phyloP scores from a whole-genome alignment of 2,888 invertebrate species.

The Spisula subtruncata region DNA sequence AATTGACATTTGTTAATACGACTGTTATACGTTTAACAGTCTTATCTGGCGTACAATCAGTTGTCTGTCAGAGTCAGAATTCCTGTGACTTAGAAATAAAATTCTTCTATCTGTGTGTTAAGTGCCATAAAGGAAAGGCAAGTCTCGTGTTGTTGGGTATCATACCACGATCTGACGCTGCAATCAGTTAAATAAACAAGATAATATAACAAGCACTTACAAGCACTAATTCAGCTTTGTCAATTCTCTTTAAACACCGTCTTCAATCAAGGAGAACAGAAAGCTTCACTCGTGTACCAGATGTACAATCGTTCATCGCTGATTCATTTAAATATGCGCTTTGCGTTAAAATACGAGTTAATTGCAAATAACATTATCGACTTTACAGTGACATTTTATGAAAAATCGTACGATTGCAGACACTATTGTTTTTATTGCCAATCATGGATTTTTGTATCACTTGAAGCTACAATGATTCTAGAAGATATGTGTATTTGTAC shows the following conservation, averaged over 20 bases:
- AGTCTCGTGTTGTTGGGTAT: slow-evolving; percentile 30
- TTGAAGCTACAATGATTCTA: no score
- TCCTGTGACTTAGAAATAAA: slow-evolving; percentile 16
- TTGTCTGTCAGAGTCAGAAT: not conserved
- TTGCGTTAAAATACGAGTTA: no score
- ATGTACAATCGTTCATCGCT: no score
- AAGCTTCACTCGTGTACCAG: not conserved
- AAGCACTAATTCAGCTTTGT: slow-evolving; percentile 6
- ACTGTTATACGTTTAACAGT: not conserved
- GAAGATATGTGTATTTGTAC: no score
- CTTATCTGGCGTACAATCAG: not conserved
- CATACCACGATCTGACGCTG: slow-evolving; percentile 9
- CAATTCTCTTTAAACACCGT: not conserved
- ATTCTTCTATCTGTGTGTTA: slow-evolving; percentile 15
- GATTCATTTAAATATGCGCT: no score
- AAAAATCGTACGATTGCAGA: no score
- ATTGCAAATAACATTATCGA: no score
- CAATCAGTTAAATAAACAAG: slow-evolving; percentile 33
- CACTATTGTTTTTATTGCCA: no score
- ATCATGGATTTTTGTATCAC: no score
- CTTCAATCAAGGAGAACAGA: slow-evolving; percentile 4
- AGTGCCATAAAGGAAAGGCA: slow-evolving; percentile 25
- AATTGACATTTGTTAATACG: not conserved
- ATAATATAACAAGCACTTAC: slow-evolving; percentile 25
- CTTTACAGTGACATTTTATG: not conserved